Evolutionary conservation across 2,797 vertebrate genomes (phyloP).

Genomic region (Pangasius mekongensis): DNA sequence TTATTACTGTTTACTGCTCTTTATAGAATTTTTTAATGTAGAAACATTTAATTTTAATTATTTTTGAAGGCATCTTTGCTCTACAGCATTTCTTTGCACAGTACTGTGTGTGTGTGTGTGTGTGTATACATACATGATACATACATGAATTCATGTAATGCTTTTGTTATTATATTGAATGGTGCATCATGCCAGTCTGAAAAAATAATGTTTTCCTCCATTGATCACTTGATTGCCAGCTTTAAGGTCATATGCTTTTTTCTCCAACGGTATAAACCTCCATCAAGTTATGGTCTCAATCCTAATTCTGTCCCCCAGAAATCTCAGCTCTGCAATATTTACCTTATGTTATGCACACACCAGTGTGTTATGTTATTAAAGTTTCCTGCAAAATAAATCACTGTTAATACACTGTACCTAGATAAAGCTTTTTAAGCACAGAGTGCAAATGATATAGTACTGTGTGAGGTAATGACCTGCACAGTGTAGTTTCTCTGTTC

Average conservation of each 20-base stretch:
- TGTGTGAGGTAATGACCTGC: constrained; percentile 22
- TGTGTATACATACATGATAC: too few species aligned
- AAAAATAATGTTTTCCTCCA: background rate
- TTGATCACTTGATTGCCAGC: background rate
- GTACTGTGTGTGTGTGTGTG: too few species aligned
- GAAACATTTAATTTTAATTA: too few species aligned
- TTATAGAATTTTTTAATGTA: too few species aligned
- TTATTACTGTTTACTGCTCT: too few species aligned
- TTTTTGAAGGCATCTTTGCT: too few species aligned
- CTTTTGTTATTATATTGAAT: background rate
- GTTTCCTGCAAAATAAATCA: constrained; percentile 13
- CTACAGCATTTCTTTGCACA: too few species aligned
- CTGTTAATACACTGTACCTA: background rate
- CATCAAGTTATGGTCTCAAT: background rate
- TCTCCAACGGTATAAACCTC: background rate
- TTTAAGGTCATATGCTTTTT: background rate
- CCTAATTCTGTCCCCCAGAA: background rate
- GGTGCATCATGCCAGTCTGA: background rate
- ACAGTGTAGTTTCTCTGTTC: constrained; percentile 20
- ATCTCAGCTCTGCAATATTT: background rate
- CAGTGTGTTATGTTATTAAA: background rate
- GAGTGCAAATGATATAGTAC: constrained; percentile 2
- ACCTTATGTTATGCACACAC: background rate
- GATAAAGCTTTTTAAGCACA: constrained; percentile 25
- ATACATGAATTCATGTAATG: background rate